phyloP scores from a whole-genome alignment of 53 echinoderm and acorn worm genomes.

The Crossaster papposus region DNA sequence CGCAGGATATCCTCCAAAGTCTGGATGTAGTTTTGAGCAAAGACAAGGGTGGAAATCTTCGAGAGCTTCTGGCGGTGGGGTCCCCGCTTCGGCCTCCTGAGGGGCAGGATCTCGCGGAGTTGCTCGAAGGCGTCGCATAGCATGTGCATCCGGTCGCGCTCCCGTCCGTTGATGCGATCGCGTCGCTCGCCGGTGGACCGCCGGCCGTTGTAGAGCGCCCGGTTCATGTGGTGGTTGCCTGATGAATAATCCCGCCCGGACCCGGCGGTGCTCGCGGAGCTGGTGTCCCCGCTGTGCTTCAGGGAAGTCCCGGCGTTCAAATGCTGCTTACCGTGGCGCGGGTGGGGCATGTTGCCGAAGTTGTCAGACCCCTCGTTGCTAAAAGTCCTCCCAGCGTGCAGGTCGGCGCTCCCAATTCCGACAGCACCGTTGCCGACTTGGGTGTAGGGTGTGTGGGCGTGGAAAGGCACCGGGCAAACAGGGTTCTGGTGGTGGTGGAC shows the following conservation, averaged over 20 bases:
- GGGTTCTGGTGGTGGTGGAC: background rate
- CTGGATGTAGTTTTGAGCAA: constrained; percentile 92
- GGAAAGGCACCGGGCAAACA: background rate
- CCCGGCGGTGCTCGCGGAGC: background rate
- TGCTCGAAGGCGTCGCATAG: constrained; percentile 93
- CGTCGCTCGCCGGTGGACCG: constrained; percentile 76
- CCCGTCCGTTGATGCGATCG: constrained; percentile 91
- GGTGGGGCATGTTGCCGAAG: background rate
- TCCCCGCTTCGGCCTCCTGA: constrained; percentile 67
- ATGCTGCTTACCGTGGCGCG: background rate
- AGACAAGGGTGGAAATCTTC: constrained; percentile 85
- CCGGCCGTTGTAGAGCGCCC: constrained; percentile 66
- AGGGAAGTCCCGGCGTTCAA: background rate
- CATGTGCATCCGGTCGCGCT: constrained; percentile 93
- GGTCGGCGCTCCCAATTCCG: no score
- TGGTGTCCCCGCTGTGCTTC: background rate
- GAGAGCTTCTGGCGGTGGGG: constrained; percentile 84
- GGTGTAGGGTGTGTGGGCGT: background rate
- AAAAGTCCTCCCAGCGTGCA: no score
- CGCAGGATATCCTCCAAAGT: constrained; percentile 81
- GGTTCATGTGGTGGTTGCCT: background rate
- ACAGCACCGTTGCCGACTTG: background rate
- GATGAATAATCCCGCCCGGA: background rate
- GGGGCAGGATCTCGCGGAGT: constrained; percentile 78
- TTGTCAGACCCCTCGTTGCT: background rate